phyloP scores from a whole-genome alignment of 2,888 invertebrate species.

The Hartigia nigra region DNA sequence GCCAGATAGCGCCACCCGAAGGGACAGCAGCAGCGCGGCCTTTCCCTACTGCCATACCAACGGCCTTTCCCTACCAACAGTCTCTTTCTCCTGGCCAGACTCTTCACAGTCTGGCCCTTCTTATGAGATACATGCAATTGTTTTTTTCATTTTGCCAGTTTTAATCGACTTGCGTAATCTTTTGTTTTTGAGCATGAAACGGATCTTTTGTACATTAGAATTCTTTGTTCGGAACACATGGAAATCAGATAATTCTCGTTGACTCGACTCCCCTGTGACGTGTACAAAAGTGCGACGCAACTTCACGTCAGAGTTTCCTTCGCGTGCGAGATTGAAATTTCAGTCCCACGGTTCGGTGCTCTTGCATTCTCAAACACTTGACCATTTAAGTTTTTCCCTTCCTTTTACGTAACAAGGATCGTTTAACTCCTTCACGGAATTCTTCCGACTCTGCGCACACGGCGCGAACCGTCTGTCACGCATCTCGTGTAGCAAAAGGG shows the following conservation, averaged over 20 bases:
- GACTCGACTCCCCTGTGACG: not conserved
- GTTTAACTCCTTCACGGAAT: conserved; percentile 15
- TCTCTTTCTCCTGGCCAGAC: conserved; percentile 8
- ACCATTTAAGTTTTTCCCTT: conserved; percentile 46
- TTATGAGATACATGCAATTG: not conserved
- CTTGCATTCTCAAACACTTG: conserved; percentile 54
- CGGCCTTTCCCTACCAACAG: not conserved
- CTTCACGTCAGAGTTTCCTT: conserved; percentile 29
- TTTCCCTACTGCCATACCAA: not conserved
- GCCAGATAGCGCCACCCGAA: conserved; percentile 54
- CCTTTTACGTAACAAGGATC: conserved; percentile 56
- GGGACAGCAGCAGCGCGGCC: conserved; percentile 33
- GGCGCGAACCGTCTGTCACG: not conserved
- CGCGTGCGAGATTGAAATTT: conserved; percentile 53
- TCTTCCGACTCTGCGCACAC: not conserved
- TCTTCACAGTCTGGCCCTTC: not conserved
- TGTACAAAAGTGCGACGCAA: not conserved
- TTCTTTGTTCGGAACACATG: not conserved
- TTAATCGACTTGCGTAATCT: not conserved
- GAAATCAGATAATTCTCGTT: not conserved
- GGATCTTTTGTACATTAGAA: not conserved
- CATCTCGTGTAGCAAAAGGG: not conserved
- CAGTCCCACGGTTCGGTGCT: conserved; percentile 48
- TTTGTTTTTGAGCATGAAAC: not conserved
- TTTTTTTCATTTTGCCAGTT: not conserved